These are phyloP conservation scores for Nannospalax galili DNA, from an alignment of 2,113 vertebrate genomes.

Conservation along the genomic window DNA sequence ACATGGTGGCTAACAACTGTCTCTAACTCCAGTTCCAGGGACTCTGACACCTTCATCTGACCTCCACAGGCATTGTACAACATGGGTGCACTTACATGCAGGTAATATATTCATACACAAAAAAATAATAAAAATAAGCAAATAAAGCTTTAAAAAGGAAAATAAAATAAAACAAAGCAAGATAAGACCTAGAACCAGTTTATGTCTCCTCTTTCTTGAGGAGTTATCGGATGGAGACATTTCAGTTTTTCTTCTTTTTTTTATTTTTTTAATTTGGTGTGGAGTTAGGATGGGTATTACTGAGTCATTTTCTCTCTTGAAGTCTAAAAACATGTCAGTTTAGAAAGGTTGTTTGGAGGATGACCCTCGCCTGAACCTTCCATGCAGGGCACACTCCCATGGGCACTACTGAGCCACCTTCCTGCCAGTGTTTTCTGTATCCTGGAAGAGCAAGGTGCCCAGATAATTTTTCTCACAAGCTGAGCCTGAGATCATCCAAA, in stretches of 20 bases:
- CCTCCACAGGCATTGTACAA: no score
- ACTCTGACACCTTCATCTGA: no score
- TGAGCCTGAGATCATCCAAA: neutral
- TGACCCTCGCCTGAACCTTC: neutral
- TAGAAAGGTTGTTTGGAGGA: neutral
- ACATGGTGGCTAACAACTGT: no score
- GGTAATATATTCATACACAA: no score
- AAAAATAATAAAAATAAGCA: no score
- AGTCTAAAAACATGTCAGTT: neutral
- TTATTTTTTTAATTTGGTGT: neutral
- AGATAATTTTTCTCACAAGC: neutral
- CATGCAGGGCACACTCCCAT: neutral
- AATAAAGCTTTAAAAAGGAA: neutral
- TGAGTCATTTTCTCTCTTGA: neutral
- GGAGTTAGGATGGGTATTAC: neutral
- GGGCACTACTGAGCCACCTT: neutral
- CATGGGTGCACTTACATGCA: no score
- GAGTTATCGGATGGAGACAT: neutral
- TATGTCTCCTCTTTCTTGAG: neutral
- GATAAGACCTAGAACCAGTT: neutral
- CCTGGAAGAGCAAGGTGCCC: neutral
- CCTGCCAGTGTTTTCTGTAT: neutral
- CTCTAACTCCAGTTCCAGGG: no score
- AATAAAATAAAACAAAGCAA: neutral
- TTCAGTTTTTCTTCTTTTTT: neutral